A percentile compares a stretch with the other conserved stretches of the same genome.
phyloP scores from a whole-genome alignment of 2,797 vertebrate genomes.

The Enteromius fasciolatus region DNA sequence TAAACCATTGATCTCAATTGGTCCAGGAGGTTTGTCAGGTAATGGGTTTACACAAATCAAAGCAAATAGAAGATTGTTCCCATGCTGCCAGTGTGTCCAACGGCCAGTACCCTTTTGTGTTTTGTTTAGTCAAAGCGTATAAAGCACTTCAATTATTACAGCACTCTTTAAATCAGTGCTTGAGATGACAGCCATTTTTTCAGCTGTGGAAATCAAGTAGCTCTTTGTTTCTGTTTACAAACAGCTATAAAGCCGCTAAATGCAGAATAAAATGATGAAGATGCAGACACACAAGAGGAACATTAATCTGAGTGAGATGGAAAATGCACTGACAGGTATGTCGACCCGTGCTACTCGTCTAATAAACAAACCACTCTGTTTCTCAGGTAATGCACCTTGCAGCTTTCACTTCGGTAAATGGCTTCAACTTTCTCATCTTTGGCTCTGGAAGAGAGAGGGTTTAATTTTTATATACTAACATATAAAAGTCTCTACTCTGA shows the following conservation, averaged over 20 bases:
- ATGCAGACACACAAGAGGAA: slow-evolving; percentile 59
- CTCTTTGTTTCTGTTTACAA: slow-evolving; percentile 65
- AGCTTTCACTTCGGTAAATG: slow-evolving; percentile 51
- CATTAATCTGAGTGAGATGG: slow-evolving; percentile 74
- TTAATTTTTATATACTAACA: slow-evolving; percentile 64
- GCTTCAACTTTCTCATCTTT: slow-evolving; percentile 55
- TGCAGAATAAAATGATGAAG: slow-evolving; percentile 69
- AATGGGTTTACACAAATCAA: slow-evolving; percentile 73
- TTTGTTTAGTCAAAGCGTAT: slow-evolving; percentile 70
- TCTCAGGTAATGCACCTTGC: slow-evolving; percentile 60
- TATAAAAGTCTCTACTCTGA: slow-evolving; percentile 52
- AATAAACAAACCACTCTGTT: slow-evolving; percentile 67
- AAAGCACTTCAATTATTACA: slow-evolving; percentile 69
- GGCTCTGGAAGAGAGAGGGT: slow-evolving; percentile 38
- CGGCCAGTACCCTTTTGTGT: slow-evolving; percentile 57
- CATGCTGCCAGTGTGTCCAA: slow-evolving; percentile 66
- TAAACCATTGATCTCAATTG: slow-evolving; percentile 74
- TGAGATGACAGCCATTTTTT: slow-evolving; percentile 60
- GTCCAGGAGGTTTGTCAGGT: slow-evolving; percentile 63
- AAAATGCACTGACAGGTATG: slow-evolving; percentile 69
- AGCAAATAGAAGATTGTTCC: slow-evolving; percentile 65
- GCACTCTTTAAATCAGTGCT: slow-evolving; percentile 62
- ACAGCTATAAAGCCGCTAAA: slow-evolving; percentile 71
- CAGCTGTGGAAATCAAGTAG: slow-evolving; percentile 60
- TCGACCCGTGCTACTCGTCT: slow-evolving; percentile 55